Percentiles rank a stretch among this genome's conserved stretches.
Conservation (phyloP, 2,797 vertebrate genomes). For the Sylvia borin region DNA sequence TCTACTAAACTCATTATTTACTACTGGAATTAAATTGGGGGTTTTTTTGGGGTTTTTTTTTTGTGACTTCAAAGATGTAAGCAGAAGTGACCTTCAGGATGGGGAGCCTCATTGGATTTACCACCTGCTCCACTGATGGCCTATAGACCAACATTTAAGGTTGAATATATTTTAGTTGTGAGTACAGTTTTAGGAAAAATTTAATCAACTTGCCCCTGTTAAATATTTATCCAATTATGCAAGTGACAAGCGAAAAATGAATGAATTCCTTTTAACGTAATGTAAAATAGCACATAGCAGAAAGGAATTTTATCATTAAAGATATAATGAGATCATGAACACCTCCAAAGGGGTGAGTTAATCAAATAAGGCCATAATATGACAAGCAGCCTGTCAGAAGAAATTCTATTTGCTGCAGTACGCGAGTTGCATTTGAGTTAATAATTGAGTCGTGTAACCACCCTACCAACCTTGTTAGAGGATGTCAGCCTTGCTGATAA, state of each 20-base stretch:
- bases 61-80: background rate
- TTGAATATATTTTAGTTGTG: background rate
- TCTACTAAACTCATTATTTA: background rate
- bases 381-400: slow-evolving; percentile 58
- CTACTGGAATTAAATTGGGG: background rate
- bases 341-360: slow-evolving; percentile 60
- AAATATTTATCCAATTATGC: slow-evolving; percentile 72
- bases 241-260: slow-evolving; percentile 57
- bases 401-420: slow-evolving; percentile 55
- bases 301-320: slow-evolving; percentile 71
- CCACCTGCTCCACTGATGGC: background rate
- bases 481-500: slow-evolving; percentile 10
- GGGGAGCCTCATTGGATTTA: background rate
- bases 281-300: slow-evolving; percentile 60
- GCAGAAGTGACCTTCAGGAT: background rate
- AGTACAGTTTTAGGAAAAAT: slow-evolving; percentile 30
- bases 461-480: slow-evolving; percentile 55
- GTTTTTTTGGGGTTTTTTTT: too few relatives aligned
- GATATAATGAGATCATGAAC: slow-evolving; percentile 70
- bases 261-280: slow-evolving; percentile 63
- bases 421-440: slow-evolving; percentile 41
- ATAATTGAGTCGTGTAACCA: slow-evolving; percentile 9
- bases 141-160: background rate
- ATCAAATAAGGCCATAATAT: slow-evolving; percentile 67
- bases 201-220: slow-evolving; percentile 44